phyloP scores from a whole-genome alignment of 2,797 vertebrate genomes.

The Eutrigla gurnardus region DNA sequence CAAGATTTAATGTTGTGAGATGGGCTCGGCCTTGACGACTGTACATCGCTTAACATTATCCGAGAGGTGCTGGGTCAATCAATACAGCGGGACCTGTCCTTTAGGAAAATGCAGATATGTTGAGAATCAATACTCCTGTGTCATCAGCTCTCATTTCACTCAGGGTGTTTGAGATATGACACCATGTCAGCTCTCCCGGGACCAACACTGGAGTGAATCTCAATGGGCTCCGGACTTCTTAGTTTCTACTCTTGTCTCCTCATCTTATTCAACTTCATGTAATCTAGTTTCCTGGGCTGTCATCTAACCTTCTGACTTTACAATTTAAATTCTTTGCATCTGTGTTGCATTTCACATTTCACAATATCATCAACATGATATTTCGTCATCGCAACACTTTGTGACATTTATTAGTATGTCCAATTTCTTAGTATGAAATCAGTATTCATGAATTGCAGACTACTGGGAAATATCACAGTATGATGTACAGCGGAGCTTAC shows the following conservation, averaged over 20 bases:
- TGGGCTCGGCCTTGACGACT: slow-evolving; percentile 61
- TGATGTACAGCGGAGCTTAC: too few species aligned
- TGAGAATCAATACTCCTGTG: slow-evolving; percentile 74
- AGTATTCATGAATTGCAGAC: too few species aligned
- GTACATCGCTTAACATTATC: slow-evolving; percentile 74
- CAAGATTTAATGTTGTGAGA: slow-evolving; percentile 68
- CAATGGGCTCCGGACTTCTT: slow-evolving; percentile 41
- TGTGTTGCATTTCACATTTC: too few species aligned
- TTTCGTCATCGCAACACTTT: too few species aligned
- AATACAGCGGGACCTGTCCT: slow-evolving; percentile 71
- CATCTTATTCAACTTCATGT: neutral
- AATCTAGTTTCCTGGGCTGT: slow-evolving; percentile 18
- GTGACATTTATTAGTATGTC: too few species aligned
- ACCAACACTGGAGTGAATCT: slow-evolving; percentile 51
- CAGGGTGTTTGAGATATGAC: slow-evolving; percentile 64
- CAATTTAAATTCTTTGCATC: neutral
- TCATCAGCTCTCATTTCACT: slow-evolving; percentile 78
- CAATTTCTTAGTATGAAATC: too few species aligned
- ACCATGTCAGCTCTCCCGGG: slow-evolving; percentile 40
- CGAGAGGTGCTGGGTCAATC: slow-evolving; percentile 73
- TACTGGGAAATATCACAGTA: too few species aligned
- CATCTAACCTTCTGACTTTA: neutral
- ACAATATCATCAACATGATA: too few species aligned
- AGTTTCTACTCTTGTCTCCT: neutral
- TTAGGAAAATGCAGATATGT: slow-evolving; percentile 78